A percentile compares a stretch with the other conserved stretches of the same genome.
phyloP scores from a whole-genome alignment of 2,113 vertebrate genomes.

The Stercorarius parasiticus region DNA sequence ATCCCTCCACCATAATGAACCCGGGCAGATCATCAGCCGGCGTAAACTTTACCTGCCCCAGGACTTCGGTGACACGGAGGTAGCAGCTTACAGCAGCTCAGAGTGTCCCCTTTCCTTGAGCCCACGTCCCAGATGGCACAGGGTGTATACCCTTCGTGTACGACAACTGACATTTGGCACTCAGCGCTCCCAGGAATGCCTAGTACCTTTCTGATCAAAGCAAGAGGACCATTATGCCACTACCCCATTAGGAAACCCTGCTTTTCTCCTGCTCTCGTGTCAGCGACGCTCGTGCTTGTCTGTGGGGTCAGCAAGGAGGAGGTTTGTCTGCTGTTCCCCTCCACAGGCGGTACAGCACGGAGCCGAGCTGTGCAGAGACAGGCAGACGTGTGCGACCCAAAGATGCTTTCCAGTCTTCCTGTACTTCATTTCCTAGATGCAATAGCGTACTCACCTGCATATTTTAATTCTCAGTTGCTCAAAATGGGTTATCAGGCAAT shows the following conservation, averaged over 20 bases:
- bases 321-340: not conserved
- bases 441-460: not conserved
- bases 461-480: not conserved
- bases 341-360: not conserved
- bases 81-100: constrained; percentile 37
- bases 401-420: not conserved
- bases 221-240: not conserved
- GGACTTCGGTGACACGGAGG: not conserved
- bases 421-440: not conserved
- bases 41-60: constrained; percentile 4
- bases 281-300: not conserved
- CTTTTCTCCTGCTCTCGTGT: not conserved
- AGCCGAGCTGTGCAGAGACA: not conserved
- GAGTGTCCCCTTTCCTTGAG: constrained; percentile 32
- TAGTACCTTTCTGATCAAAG: constrained; percentile 30
- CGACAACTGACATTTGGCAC: not conserved
- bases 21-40: not conserved
- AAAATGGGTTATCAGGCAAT: not conserved
- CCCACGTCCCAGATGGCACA: constrained; percentile 5
- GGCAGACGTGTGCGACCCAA: rapidly evolving
- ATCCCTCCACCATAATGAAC: constrained; percentile 22
- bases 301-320: not conserved
- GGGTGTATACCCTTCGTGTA: not conserved
- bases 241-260: not conserved
- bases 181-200: not conserved